Conservation (phyloP, 1,140 invertebrate species). For the Chelonus insularis region DNA sequence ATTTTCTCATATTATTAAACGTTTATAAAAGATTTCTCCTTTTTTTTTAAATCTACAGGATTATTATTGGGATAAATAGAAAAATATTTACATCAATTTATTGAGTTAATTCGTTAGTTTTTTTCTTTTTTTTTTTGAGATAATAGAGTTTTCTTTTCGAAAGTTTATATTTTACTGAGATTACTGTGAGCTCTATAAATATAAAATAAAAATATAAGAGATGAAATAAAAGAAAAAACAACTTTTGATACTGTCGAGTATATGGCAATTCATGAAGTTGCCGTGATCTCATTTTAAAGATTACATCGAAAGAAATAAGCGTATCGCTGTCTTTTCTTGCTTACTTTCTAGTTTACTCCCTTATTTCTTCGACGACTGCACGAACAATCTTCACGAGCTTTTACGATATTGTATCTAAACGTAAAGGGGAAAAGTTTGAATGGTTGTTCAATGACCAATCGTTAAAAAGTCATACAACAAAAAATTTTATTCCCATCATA, state of each 20-base stretch:
- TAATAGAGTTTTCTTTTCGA: too few species aligned
- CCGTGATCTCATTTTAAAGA: slow-evolving; percentile 48
- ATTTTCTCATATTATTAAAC: too few species aligned
- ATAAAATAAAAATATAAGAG: neutral
- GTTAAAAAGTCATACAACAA: neutral
- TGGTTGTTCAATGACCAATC: slow-evolving; percentile 44
- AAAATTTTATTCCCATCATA: neutral
- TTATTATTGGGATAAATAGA: too few species aligned
- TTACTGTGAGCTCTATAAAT: too few species aligned
- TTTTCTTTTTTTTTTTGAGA: too few species aligned
- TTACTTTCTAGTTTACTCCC: slow-evolving; percentile 30
- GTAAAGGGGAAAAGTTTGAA: slow-evolving; percentile 33
- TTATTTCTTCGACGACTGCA: slow-evolving; percentile 8
- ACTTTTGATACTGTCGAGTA: slow-evolving; percentile 7
- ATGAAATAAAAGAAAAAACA: neutral
- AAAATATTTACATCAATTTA: too few species aligned
- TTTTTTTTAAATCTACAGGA: too few species aligned
- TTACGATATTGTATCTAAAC: slow-evolving; percentile 10
- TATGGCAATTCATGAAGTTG: slow-evolving; percentile 42
- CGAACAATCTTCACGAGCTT: slow-evolving; percentile 17
- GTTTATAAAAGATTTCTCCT: too few species aligned
- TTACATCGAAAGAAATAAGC: slow-evolving; percentile 43
- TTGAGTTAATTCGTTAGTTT: too few species aligned
- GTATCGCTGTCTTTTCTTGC: slow-evolving; percentile 37
- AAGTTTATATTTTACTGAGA: too few species aligned